phyloP scores from a whole-genome alignment of 1,140 invertebrate species.

The Solenopsis invicta region DNA sequence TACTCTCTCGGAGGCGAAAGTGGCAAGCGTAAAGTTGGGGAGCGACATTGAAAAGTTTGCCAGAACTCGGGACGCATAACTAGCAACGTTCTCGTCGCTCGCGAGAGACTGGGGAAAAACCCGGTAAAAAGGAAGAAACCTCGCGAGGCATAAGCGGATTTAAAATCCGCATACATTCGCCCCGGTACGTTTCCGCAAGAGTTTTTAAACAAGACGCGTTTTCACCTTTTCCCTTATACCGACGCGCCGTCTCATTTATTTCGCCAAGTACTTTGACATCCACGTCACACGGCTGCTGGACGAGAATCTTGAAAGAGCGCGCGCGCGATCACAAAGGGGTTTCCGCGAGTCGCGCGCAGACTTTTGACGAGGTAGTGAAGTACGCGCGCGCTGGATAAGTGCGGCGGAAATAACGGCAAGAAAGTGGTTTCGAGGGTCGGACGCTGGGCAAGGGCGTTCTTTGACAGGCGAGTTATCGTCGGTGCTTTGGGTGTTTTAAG shows the following conservation, averaged over 20 bases:
- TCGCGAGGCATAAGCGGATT: conserved; percentile 59
- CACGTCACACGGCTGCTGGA: not conserved
- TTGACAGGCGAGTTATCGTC: conserved; percentile 45
- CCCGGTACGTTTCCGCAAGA: conserved; percentile 33
- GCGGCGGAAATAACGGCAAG: conserved; percentile 29
- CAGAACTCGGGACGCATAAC: conserved; percentile 52
- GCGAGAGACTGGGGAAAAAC: conserved; percentile 18
- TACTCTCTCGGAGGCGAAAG: conserved; percentile 2
- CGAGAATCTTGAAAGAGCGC: conserved; percentile 21
- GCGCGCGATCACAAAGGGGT: conserved; percentile 28
- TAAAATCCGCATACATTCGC: conserved; percentile 63
- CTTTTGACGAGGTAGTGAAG: conserved; percentile 50
- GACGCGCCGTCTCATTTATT: conserved; percentile 18
- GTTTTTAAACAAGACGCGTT: conserved; percentile 51
- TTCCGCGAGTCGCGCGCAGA: conserved; percentile 35
- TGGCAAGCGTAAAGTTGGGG: conserved; percentile 34
- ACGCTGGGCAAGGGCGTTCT: conserved; percentile 33
- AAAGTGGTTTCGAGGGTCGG: conserved; percentile 25
- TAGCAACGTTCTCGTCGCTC: not conserved
- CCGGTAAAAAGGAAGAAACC: conserved; percentile 36
- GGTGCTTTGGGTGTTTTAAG: conserved; percentile 48
- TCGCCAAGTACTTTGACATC: conserved; percentile 42
- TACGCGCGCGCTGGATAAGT: not conserved
- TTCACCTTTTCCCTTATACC: not conserved
- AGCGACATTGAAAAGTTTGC: conserved; percentile 58